A percentile compares a stretch with the other conserved stretches of the same genome.
These are phyloP conservation scores for Leptobrachium ailaonicum DNA, from an alignment of 2,113 vertebrate species.

Conservation along the genomic window DNA sequence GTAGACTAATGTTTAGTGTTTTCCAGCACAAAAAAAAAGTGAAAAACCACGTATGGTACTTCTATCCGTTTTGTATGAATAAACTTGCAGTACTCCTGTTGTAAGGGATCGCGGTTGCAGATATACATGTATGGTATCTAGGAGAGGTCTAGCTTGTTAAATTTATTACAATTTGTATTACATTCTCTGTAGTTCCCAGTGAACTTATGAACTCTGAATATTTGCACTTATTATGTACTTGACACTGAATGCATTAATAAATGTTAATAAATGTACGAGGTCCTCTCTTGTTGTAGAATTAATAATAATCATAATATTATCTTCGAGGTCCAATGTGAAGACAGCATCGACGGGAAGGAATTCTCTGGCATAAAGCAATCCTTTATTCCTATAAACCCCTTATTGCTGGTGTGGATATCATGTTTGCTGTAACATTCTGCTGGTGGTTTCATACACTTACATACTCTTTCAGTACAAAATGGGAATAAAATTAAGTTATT, in stretches of 20 bases:
- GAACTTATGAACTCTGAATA: slow-evolving; percentile 92
- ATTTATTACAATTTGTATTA: slow-evolving; percentile 95
- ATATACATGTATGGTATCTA: slow-evolving; percentile 85
- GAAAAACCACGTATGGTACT: slow-evolving; percentile 79
- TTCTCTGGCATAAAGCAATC: too few species aligned
- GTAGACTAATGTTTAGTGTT: slow-evolving; percentile 82
- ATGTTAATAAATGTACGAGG: slow-evolving; percentile 90
- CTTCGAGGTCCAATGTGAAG: not conserved
- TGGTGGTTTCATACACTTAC: slow-evolving; percentile 18
- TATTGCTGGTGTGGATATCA: slow-evolving; percentile 19
- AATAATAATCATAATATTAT: not conserved
- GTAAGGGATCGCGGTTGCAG: slow-evolving; percentile 83
- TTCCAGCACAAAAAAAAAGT: slow-evolving; percentile 81
- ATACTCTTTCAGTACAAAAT: slow-evolving; percentile 24
- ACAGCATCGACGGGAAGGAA: not conserved
- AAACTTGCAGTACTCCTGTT: slow-evolving; percentile 82
- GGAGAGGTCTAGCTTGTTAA: slow-evolving; percentile 88
- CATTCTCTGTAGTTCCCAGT: slow-evolving; percentile 91
- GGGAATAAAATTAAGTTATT: slow-evolving; percentile 40
- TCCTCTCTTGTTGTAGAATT: slow-evolving; percentile 52
- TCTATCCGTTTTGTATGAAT: slow-evolving; percentile 92
- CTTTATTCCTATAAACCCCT: not conserved
- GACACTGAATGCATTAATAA: slow-evolving; percentile 98
- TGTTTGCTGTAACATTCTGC: slow-evolving; percentile 24
- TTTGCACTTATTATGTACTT: slow-evolving; percentile 97